These are phyloP conservation scores for Kryptolebias marmoratus DNA, from an alignment of 2,113 vertebrate species.

Conservation along the genomic window DNA sequence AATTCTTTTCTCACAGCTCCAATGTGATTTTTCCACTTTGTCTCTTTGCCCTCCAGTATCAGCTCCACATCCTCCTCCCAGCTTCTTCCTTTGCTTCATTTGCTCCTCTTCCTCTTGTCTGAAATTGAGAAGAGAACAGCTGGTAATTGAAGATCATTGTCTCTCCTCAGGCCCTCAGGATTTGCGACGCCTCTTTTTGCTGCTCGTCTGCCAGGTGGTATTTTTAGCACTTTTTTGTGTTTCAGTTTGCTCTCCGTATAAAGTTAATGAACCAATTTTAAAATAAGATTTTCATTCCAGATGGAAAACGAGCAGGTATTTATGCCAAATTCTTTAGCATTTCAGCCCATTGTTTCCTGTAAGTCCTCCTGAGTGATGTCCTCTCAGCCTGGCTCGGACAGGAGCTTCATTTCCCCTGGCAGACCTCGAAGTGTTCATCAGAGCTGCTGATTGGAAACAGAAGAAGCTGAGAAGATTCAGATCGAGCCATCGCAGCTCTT, in stretches of 20 bases:
- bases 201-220: constrained; percentile 68
- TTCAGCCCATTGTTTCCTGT: constrained; percentile 47
- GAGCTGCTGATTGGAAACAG: background rate
- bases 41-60: constrained; percentile 1
- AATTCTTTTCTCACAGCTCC: constrained; percentile 1
- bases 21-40: constrained; percentile 2
- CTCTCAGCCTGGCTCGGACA: constrained; percentile 52
- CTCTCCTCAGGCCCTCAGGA: constrained; percentile 77
- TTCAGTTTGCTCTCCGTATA: constrained; percentile 35
- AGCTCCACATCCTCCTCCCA: constrained; percentile 8
- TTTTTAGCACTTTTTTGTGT: constrained; percentile 53
- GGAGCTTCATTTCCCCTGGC: constrained; percentile 57
- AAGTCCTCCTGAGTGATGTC: constrained; percentile 65
- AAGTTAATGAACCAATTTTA: constrained; percentile 70
- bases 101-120: constrained; percentile 72
- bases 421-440: constrained; percentile 8
- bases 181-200: constrained; percentile 62
- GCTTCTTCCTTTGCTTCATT: constrained; percentile 16
- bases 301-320: constrained; percentile 65
- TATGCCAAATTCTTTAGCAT: constrained; percentile 62
- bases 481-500: constrained; percentile 39
- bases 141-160: constrained; percentile 87
- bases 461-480: constrained; percentile 35
- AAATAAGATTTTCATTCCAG: constrained; percentile 82
- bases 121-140: constrained; percentile 79